These are phyloP conservation scores for Diglossa cyanea DNA, from an alignment of 2,797 vertebrate genomes.

Conservation along the genomic window DNA sequence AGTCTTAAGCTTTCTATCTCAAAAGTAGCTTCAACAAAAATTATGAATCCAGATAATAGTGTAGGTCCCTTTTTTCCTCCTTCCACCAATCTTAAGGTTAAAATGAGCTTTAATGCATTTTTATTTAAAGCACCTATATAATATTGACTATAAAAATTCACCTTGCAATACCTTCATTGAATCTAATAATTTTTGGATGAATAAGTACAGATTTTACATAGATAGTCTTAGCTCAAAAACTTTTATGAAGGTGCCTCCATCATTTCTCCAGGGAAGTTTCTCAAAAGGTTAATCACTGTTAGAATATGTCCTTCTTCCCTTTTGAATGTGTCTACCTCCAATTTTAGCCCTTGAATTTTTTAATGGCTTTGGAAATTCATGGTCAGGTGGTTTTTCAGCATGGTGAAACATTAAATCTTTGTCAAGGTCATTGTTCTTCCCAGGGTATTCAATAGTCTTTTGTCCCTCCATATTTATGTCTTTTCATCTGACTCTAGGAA, in stretches of 20 bases:
- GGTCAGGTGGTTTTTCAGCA: background rate
- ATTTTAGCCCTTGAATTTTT: slow-evolving; percentile 9
- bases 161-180: slow-evolving; percentile 29
- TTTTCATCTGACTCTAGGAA: background rate
- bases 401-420: slow-evolving; percentile 8
- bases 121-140: background rate
- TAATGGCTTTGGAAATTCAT: slow-evolving; percentile 11
- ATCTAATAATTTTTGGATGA: slow-evolving; percentile 37
- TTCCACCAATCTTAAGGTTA: background rate
- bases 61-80: background rate
- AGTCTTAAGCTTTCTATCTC: background rate
- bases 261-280: slow-evolving; percentile 18
- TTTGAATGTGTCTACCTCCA: slow-evolving; percentile 3
- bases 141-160: slow-evolving; percentile 49
- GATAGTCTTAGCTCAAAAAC: background rate
- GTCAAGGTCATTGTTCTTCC: slow-evolving; percentile 24
- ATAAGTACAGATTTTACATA: slow-evolving; percentile 31
- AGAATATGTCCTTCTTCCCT: background rate
- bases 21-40: background rate
- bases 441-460: background rate
- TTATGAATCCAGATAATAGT: background rate
- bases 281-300: slow-evolving; percentile 33
- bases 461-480: slow-evolving; percentile 1
- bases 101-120: slow-evolving; percentile 13
- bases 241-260: slow-evolving; percentile 6